Percentiles rank a stretch among this genome's conserved stretches.
These are phyloP conservation scores for Hyposmocoma kahamanoa DNA, from an alignment of 1,140 invertebrate species.

Conservation along the genomic window DNA sequence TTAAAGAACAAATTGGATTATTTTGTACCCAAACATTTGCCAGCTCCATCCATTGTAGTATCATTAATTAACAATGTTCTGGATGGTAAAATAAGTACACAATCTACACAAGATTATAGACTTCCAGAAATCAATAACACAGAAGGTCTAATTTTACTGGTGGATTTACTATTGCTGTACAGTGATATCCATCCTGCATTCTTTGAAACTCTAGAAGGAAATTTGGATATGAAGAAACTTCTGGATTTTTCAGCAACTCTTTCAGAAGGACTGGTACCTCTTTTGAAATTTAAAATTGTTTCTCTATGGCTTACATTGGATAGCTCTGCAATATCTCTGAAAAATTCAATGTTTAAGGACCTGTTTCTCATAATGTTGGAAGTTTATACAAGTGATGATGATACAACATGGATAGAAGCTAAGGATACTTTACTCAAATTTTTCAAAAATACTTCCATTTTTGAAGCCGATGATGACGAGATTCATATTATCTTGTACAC, in stretches of 20 bases:
- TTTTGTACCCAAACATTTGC: constrained; percentile 72
- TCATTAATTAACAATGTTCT: constrained; percentile 63
- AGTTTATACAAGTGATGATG: constrained; percentile 69
- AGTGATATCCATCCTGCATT: constrained; percentile 72
- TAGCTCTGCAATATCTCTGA: constrained; percentile 72
- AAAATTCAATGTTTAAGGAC: constrained; percentile 75
- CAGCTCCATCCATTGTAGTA: constrained; percentile 66
- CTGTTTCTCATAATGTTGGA: constrained; percentile 75
- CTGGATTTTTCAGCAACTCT: constrained; percentile 54
- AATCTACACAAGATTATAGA: constrained; percentile 37
- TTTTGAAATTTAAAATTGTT: constrained; percentile 79
- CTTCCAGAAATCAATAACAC: constrained; percentile 37
- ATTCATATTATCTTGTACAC: constrained; percentile 80
- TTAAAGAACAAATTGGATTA: constrained; percentile 61
- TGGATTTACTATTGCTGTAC: constrained; percentile 75
- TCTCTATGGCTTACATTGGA: constrained; percentile 77
- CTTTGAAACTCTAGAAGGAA: constrained; percentile 65
- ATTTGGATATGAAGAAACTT: constrained; percentile 66
- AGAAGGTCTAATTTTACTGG: constrained; percentile 65
- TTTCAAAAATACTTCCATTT: constrained; percentile 76
- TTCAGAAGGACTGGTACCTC: constrained; percentile 43
- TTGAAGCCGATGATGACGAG: constrained; percentile 77
- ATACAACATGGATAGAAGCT: constrained; percentile 56
- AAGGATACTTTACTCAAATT: constrained; percentile 68
- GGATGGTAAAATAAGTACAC: constrained; percentile 17